Evolutionary conservation across 1,140 invertebrate genomes (phyloP).

Genomic region (Brachionus paranguensis): DNA sequence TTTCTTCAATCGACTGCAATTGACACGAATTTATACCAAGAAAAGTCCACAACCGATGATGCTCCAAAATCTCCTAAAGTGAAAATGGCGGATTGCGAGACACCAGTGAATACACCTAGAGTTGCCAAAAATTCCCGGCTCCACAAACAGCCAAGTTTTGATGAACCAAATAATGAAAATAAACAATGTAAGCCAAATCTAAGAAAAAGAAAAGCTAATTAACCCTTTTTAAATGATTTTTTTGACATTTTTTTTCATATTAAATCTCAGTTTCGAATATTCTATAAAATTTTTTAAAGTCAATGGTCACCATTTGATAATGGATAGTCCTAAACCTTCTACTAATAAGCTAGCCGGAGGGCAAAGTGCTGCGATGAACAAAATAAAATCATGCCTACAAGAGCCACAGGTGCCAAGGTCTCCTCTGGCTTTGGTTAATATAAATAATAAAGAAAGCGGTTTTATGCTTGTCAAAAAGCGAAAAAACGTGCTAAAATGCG

Average conservation of each 20-base stretch:
- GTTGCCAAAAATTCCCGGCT: neutral
- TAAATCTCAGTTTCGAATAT: neutral
- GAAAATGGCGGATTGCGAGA: neutral
- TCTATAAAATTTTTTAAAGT: neutral
- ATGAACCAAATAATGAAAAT: neutral
- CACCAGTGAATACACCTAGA: neutral
- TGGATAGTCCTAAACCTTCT: conserved; percentile 26
- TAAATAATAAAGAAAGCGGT: neutral
- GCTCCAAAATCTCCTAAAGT: neutral
- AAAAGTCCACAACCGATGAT: neutral
- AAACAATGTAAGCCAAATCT: conserved; percentile 27
- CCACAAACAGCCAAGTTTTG: neutral
- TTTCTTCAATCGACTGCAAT: conserved; percentile 10
- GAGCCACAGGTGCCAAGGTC: neutral
- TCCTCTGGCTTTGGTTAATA: conserved; percentile 4
- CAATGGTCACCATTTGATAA: conserved; percentile 24
- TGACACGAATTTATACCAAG: neutral
- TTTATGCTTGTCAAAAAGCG: conserved; percentile 14
- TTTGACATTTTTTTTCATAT: neutral
- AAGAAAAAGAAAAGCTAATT: conserved; percentile 5
- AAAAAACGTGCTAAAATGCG: conserved; percentile 8
- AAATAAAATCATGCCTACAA: neutral
- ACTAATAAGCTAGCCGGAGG: neutral
- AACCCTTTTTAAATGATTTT: neutral
- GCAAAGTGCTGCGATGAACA: neutral